phyloP scores from a whole-genome alignment of 2,113 vertebrate species.

The Zootoca vivipara region DNA sequence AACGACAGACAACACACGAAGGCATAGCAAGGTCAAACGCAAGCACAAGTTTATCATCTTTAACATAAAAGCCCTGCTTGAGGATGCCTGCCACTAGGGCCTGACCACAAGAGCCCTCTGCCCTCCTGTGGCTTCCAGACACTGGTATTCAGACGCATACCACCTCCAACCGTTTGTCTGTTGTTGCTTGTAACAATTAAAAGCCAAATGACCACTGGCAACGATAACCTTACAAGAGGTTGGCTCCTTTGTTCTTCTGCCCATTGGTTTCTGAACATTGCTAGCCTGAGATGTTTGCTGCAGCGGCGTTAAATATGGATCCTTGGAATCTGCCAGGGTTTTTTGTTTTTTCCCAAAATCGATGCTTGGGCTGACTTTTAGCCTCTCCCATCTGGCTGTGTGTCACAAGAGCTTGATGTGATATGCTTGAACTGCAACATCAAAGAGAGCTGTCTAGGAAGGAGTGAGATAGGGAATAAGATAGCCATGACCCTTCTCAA shows the following conservation, averaged over 20 bases:
- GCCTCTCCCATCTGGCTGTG: slow-evolving; percentile 16
- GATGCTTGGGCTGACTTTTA: slow-evolving; percentile 23
- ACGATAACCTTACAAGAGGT: not conserved
- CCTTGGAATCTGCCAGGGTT: slow-evolving; percentile 13
- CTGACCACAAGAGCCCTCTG: no score
- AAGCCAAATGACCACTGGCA: slow-evolving; percentile 5
- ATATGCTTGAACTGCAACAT: slow-evolving; percentile 20
- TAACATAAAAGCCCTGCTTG: no score
- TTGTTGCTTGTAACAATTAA: not conserved
- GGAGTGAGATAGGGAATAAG: not conserved
- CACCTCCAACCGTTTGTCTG: no score
- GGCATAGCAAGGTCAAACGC: no score
- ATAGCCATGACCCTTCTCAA: slow-evolving; percentile 29
- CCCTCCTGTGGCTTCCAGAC: no score
- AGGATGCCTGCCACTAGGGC: no score
- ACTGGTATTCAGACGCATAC: no score
- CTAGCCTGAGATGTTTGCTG: not conserved
- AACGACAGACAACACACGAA: no score
- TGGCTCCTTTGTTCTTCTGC: not conserved
- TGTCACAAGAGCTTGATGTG: not conserved
- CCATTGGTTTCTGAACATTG: not conserved
- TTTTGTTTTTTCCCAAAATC: slow-evolving; percentile 20
- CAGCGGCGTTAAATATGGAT: slow-evolving; percentile 21
- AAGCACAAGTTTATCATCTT: no score
- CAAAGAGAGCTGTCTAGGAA: slow-evolving; percentile 27